Base-by-base conservation (phyloP, 2,113 vertebrate genomes). In the Ondatra zibethicus region DNA sequence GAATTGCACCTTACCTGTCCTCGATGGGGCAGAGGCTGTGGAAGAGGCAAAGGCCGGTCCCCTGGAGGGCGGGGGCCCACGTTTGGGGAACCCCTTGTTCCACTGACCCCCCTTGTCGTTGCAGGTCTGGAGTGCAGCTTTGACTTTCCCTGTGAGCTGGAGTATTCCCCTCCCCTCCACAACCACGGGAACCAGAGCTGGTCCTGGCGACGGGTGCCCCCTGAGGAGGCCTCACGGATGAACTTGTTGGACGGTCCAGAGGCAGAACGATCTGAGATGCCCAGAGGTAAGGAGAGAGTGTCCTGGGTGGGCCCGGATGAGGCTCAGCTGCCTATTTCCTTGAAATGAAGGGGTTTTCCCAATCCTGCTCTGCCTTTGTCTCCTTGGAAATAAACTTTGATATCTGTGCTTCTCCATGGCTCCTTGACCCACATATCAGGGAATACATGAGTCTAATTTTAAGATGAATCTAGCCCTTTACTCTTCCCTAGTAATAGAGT, bases 41-140 rank as follows among this genome's bases (percentile, higher is more conserved):
- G 1, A 17, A 52, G 80, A 63, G 45, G 61, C n/a, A 14, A 80
- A 89, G 70, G 77, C 61, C 14, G 5, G 0, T 19, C 47, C 81
- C 7, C 13, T 23, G 33, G 77, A 19, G 4, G 2, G 0, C 17
- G 52, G n/a, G n/a, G 47, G 8, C 36, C 52, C 50, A 8, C 0
- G 0, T 55, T 11, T 80, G 92, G 47, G 14, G 66, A 45, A 27
- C 8, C 11, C 16, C 25, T 47, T 58, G 7, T 77, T 14, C 77
- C 14, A 58, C 66, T 61, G 0, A 98, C 66, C 91, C 1, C 85
- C 4, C 42, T 97, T 97, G 1, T 97, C 92, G 31, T 98, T 98
- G 87, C 97, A 99, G 99, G 98, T 92, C 98, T 99, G 93, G 98
- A 99, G 94, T 99, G 99, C 97, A 98, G 98, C 96, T 99, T 99